These are phyloP conservation scores for Stenolophus ochropezus DNA, from an alignment of 2,888 invertebrate genomes.

Conservation along the genomic window DNA sequence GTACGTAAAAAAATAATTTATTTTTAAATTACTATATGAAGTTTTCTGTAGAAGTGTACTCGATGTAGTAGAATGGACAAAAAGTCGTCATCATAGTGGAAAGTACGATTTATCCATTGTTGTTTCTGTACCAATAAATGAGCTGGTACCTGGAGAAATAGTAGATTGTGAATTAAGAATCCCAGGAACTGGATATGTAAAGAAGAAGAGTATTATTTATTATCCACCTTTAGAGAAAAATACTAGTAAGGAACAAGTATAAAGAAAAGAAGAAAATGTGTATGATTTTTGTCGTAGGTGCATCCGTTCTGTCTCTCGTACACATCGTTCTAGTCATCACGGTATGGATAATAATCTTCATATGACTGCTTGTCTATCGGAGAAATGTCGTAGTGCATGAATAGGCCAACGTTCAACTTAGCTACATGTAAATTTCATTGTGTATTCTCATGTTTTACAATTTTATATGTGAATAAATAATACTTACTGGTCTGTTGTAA, in stretches of 20 bases:
- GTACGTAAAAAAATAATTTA: conserved; percentile 13
- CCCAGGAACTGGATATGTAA: conserved; percentile 72
- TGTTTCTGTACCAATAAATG: conserved; percentile 66
- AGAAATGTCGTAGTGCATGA: conserved; percentile 55
- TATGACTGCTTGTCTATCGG: conserved; percentile 57
- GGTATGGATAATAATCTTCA: conserved; percentile 56
- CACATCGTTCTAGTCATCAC: conserved; percentile 53
- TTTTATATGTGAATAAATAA: conserved; percentile 14
- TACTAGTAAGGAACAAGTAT: conserved; percentile 31
- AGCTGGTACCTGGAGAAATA: conserved; percentile 69
- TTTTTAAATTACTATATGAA: too few relatives aligned
- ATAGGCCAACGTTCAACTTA: conserved; percentile 25
- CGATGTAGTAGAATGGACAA: conserved; percentile 70
- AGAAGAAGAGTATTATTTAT: conserved; percentile 70
- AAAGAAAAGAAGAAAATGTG: background rate
- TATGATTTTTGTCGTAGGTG: conserved; percentile 14
- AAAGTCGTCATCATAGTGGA: conserved; percentile 67
- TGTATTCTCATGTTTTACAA: background rate
- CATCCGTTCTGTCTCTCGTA: conserved; percentile 45
- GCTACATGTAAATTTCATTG: conserved; percentile 20
- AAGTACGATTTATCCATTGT: conserved; percentile 68
- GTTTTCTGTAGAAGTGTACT: conserved; percentile 67
- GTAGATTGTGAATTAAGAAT: conserved; percentile 71
- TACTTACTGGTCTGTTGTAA: background rate
- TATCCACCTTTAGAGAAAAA: conserved; percentile 66